Conservation (phyloP, 2,113 vertebrate species). For the Perccottus glenii region DNA sequence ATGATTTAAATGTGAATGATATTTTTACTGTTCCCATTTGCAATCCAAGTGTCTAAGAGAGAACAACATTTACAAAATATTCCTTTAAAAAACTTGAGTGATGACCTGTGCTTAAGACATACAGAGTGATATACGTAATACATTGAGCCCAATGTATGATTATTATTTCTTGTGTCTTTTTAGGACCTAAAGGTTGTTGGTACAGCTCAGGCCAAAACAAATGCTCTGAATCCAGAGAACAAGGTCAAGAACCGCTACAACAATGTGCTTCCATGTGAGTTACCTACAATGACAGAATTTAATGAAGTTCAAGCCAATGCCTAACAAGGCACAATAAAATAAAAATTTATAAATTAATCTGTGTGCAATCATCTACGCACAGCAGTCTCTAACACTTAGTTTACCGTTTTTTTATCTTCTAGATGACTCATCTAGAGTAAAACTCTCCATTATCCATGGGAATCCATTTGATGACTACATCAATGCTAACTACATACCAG, state of each 20-base stretch:
- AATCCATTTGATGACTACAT: slow-evolving; percentile 88
- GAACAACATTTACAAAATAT: no score
- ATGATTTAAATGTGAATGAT: no score
- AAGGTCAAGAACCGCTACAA: slow-evolving; percentile 96
- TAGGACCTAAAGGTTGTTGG: slow-evolving; percentile 90
- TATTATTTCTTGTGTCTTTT: background rate
- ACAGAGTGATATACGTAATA: no score
- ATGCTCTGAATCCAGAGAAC: slow-evolving; percentile 86
- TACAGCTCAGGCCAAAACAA: slow-evolving; percentile 81
- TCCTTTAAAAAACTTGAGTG: background rate
- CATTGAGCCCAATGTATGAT: no score
- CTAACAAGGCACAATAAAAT: background rate
- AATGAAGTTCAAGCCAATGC: background rate
- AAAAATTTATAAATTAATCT: background rate
- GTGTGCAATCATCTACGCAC: no score
- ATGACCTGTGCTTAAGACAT: background rate
- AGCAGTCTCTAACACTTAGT: background rate
- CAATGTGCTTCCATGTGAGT: slow-evolving; percentile 96
- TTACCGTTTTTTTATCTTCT: slow-evolving; percentile 25
- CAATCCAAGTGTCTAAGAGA: no score
- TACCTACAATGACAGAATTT: slow-evolving; percentile 1
- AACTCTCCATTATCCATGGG: slow-evolving; percentile 83
- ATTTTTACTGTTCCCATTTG: no score
- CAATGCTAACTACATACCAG: slow-evolving; percentile 96
- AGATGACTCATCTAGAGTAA: slow-evolving; percentile 95